A percentile compares a stretch with the other conserved stretches of the same genome.
phyloP scores from a whole-genome alignment of 2,113 vertebrate species.

The Cololabis saira region DNA sequence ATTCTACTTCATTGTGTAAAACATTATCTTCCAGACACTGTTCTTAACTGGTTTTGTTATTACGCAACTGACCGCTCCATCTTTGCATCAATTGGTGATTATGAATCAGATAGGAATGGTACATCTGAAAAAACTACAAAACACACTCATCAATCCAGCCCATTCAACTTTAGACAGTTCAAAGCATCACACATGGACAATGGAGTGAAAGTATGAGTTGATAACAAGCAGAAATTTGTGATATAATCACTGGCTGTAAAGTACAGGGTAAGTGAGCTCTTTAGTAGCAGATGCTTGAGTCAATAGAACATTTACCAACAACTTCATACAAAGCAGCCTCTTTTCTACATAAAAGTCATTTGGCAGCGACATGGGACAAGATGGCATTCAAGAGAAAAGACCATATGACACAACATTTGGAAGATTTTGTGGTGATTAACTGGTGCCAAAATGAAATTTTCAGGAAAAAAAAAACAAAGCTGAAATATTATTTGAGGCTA shows the following conservation, averaged over 20 bases:
- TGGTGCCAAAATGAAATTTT: conserved; percentile 18
- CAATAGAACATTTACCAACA: conserved; percentile 58
- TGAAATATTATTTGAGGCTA: conserved; percentile 10
- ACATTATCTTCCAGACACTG: no score
- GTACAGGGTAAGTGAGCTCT: conserved; percentile 38
- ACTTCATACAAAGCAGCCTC: conserved; percentile 65
- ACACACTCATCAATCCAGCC: no score
- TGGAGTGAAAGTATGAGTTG: conserved; percentile 24
- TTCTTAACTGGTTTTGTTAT: no score
- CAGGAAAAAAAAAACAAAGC: conserved; percentile 5
- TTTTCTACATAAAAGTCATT: conserved; percentile 59
- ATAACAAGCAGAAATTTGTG: conserved; percentile 41
- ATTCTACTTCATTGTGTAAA: no score
- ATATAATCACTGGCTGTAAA: conserved; percentile 36
- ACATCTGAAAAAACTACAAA: no score
- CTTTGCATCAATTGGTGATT: no score
- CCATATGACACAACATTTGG: conserved; percentile 1
- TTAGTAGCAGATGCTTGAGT: conserved; percentile 63
- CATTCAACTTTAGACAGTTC: no score
- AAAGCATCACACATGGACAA: conserved; percentile 1
- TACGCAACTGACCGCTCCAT: no score
- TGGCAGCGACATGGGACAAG: conserved; percentile 9
- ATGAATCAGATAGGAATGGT: no score
- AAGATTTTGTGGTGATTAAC: conserved; percentile 8
- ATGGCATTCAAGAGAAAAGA: conserved; percentile 8